phyloP scores from a whole-genome alignment of 2,797 vertebrate species.

The Oreortyx pictus region DNA sequence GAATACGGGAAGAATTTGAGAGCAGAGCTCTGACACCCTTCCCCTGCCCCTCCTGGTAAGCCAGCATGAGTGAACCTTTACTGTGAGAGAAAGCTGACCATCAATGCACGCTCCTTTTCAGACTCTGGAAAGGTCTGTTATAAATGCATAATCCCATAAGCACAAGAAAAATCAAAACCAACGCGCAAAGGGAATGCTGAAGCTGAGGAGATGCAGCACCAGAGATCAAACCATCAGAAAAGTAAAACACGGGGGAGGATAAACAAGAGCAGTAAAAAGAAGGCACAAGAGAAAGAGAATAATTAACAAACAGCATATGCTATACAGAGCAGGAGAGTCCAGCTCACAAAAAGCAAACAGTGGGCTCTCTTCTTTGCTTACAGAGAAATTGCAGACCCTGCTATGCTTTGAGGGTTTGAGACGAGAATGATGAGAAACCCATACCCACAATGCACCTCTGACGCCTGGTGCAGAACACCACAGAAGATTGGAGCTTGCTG shows the following conservation, averaged over 20 bases:
- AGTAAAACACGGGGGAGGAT: constrained; percentile 8
- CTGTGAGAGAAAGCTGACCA: not conserved
- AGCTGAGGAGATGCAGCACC: not conserved
- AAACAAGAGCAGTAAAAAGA: not conserved
- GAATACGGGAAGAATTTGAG: not conserved
- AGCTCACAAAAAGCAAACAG: not conserved
- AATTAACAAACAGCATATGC: constrained; percentile 11
- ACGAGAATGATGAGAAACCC: not conserved
- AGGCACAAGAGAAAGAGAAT: not conserved
- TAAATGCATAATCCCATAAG: constrained; percentile 37
- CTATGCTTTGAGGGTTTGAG: not conserved
- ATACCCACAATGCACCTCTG: not conserved
- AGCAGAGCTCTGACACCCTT: not conserved
- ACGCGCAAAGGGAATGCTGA: not conserved
- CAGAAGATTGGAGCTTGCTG: not conserved
- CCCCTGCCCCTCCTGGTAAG: fast-evolving
- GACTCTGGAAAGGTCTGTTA: constrained; percentile 17
- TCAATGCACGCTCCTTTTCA: not conserved
- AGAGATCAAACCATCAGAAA: not conserved
- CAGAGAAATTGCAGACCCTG: not conserved
- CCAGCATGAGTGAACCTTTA: not conserved
- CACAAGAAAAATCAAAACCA: constrained; percentile 30
- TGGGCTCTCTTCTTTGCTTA: not conserved
- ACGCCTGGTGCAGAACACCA: not conserved
- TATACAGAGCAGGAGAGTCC: not conserved